Evolutionary conservation across 2,113 vertebrate species (phyloP).

Genomic region (Hemiscyllium ocellatum): DNA sequence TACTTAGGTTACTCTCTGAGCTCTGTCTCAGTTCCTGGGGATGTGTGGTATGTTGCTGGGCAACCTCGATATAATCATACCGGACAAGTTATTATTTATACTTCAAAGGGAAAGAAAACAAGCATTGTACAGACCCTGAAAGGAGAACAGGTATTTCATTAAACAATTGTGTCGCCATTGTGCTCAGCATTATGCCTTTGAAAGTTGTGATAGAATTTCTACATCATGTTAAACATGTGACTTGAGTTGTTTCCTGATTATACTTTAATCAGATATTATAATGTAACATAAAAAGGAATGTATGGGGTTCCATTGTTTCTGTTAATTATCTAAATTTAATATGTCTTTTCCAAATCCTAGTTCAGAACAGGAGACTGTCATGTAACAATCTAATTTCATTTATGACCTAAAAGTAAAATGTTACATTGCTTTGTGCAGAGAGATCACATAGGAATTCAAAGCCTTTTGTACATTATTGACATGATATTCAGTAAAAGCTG

Average conservation of each 20-base stretch:
- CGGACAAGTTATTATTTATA: conserved; percentile 80
- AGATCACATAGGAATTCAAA: neutral
- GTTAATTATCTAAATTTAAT: neutral
- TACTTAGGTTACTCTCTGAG: conserved; percentile 79
- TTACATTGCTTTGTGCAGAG: neutral
- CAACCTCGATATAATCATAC: conserved; percentile 92
- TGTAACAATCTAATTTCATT: neutral
- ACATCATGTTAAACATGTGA: neutral
- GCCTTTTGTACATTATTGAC: conserved; percentile 1
- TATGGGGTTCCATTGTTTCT: neutral
- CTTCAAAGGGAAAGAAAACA: conserved; percentile 55
- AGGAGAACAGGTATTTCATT: conserved; percentile 75
- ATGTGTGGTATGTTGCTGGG: conserved; percentile 76
- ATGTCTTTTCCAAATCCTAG: neutral
- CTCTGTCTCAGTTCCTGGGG: conserved; percentile 66
- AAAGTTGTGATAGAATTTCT: neutral
- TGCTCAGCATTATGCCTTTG: neutral
- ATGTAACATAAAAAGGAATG: neutral
- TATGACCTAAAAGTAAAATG: neutral
- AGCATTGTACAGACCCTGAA: conserved; percentile 69
- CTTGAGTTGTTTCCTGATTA: neutral
- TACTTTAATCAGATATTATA: neutral
- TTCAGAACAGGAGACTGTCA: neutral
- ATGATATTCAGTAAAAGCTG: neutral
- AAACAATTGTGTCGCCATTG: neutral